Evolutionary conservation across 2,888 invertebrate species (phyloP), one percentile per base, ranked within the genome.

Genomic region (Julus scanicus): DNA sequence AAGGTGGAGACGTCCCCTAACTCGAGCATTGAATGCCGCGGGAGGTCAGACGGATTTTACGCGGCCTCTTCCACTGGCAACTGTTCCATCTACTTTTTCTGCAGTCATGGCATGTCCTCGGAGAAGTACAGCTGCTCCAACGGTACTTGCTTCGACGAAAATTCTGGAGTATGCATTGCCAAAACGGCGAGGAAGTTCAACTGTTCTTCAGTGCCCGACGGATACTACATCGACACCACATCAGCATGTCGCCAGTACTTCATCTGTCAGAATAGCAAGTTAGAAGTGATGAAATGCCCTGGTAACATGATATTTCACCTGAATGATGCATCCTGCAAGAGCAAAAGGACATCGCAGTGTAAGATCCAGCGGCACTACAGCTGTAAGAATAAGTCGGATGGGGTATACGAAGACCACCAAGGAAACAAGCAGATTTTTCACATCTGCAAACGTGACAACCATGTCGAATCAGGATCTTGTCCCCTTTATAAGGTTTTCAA

Each of bases 211-310:
- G 57, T 90, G 6, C 90, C 93, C 1, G 93, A 94, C 90, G 94
- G 94, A 0, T 94, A 94, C 90, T 94, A 94, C 90, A 92, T 93
- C 0, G 94, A 94, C 90, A 90, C 93, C 17, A 92, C 93, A 88
- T 93, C 94, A 0, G 93, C 93, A 90, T 94, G 94, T 90, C 93
- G 93, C n/a, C 92, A 92, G 9, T 94, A 94, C 90, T 93, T 93
- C 90, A 93, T 93, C 91, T 94, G 94, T 90, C 92, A 92, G 88
- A 93, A 93, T 9, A 91, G 92, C 39, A 90, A 92, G 86, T 92
- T 92, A 1, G 87, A 92, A 40, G 93, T 93, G 48, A 94, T 94
- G 90, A 93, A 94, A 87, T 94, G 94, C 91, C 93, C 94, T 91
- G 94, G 94, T 0, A 84, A 84, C 84, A 84, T 48, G 40, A 48